Conservation (phyloP, 2,797 vertebrate species). For the Podarcis siculus region DNA sequence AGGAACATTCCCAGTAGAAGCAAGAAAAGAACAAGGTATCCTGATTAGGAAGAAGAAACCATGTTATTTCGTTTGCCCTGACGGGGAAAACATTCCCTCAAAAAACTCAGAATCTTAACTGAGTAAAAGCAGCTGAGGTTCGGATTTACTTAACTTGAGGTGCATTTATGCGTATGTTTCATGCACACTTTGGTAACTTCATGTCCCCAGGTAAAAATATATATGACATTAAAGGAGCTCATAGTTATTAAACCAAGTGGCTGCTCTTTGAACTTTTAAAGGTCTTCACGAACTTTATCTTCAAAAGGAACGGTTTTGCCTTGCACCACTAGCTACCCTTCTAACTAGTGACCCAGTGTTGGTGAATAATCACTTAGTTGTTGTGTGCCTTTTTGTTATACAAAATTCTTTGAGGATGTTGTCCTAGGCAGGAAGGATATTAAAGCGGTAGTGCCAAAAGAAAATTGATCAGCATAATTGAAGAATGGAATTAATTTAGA, state of each 20-base stretch:
- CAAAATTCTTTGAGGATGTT: not conserved
- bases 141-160: not conserved
- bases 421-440: not conserved
- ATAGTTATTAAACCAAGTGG: conserved; percentile 27
- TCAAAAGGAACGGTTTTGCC: conserved; percentile 14
- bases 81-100: not conserved
- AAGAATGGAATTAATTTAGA: conserved; percentile 34
- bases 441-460: not conserved
- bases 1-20: not conserved
- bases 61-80: not conserved
- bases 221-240: conserved; percentile 47
- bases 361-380: conserved; percentile 18
- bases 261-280: conserved; percentile 32
- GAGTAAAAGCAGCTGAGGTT: not conserved
- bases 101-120: conserved; percentile 1
- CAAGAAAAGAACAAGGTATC: not conserved
- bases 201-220: conserved; percentile 46
- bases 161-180: not conserved
- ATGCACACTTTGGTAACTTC: conserved; percentile 15
- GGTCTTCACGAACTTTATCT: conserved; percentile 36
- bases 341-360: conserved; percentile 20
- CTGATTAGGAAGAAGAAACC: not conserved
- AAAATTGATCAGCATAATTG: not conserved
- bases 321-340: not conserved
- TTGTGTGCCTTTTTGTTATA: conserved; percentile 7